A percentile compares a stretch with the other conserved stretches of the same genome.
Conservation (phyloP, 2,113 vertebrate species). For the Plestiodon gilberti region DNA sequence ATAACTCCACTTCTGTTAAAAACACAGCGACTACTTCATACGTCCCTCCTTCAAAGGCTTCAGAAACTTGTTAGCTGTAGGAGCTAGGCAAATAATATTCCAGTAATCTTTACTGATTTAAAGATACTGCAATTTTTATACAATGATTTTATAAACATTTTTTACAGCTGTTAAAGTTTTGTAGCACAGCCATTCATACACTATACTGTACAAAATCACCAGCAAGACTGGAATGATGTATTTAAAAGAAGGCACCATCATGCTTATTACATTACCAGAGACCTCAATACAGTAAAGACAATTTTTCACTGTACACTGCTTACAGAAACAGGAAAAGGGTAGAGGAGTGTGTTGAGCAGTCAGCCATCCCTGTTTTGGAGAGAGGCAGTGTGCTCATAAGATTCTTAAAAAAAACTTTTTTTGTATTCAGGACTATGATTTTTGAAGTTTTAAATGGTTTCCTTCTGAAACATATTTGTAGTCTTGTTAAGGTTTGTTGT, state of each 20-base stretch:
- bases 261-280: constrained; percentile 88
- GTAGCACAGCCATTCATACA: constrained; percentile 83
- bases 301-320: constrained; percentile 89
- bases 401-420: constrained; percentile 64
- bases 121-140: constrained; percentile 89
- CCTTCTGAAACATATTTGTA: constrained; percentile 73
- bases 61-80: constrained; percentile 69
- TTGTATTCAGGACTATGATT: constrained; percentile 68
- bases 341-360: constrained; percentile 77
- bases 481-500: constrained; percentile 84
- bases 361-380: constrained; percentile 77
- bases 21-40: constrained; percentile 40
- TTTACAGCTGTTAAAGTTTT: constrained; percentile 80
- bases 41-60: constrained; percentile 68
- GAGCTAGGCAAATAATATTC: constrained; percentile 77
- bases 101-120: constrained; percentile 80
- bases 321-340: constrained; percentile 69
- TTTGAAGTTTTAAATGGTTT: constrained; percentile 81
- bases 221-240: constrained; percentile 93
- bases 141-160: constrained; percentile 76
- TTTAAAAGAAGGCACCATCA: constrained; percentile 95
- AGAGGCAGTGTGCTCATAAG: constrained; percentile 77
- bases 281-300: constrained; percentile 89
- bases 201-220: constrained; percentile 84
- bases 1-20: constrained; percentile 36